These are phyloP conservation scores for Craseonycteris thonglongyai DNA, from an alignment of 2,113 vertebrate genomes.

Conservation along the genomic window DNA sequence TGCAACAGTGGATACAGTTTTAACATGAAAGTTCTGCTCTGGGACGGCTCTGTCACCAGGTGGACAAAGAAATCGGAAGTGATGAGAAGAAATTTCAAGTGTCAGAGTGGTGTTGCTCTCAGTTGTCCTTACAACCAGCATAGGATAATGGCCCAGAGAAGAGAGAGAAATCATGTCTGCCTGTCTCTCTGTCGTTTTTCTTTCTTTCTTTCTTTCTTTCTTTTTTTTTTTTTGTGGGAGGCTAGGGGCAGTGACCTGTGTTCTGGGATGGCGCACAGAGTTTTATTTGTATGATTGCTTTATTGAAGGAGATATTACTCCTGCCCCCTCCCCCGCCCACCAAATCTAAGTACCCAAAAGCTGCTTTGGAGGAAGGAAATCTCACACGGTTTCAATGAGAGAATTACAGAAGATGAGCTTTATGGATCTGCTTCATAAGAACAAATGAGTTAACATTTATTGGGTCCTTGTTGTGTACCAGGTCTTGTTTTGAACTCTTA, in stretches of 20 bases:
- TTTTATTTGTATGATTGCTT: background rate
- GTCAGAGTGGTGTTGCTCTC: background rate
- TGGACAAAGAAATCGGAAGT: background rate
- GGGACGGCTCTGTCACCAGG: background rate
- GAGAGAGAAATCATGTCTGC: background rate
- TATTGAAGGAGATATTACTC: background rate
- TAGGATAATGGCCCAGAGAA: background rate
- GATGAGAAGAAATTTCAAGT: background rate
- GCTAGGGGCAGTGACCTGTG: rapidly evolving
- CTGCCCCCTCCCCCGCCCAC: background rate
- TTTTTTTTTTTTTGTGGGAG: no score
- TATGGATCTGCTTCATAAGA: background rate
- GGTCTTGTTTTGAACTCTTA: background rate
- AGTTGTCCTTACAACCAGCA: background rate
- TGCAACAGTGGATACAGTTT: background rate
- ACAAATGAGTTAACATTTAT: background rate
- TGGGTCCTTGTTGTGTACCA: background rate
- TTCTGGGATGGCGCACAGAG: background rate
- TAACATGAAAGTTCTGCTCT: background rate
- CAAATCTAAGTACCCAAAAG: background rate
- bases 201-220: no score
- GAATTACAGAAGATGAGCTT: background rate
- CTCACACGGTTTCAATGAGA: conserved; percentile 16
- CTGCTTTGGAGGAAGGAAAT: background rate
- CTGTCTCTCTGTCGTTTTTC: no score